Conservation (phyloP, 2,888 invertebrate genomes). For the Oscheius sp. region DNA sequence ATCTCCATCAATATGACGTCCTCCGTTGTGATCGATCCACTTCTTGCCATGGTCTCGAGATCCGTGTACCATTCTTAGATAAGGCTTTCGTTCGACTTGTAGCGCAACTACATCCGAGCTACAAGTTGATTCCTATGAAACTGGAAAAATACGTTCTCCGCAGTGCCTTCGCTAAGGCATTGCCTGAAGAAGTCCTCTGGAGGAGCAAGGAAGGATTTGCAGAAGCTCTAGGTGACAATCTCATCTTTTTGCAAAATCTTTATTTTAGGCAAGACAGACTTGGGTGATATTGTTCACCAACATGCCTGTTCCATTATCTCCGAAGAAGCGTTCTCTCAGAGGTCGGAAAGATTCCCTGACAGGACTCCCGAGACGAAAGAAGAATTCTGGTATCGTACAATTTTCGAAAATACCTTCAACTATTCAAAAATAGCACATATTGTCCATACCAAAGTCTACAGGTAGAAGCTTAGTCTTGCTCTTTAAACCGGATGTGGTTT, state of each 20-base stretch:
- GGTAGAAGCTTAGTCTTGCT: slow-evolving; percentile 41
- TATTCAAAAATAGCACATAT: slow-evolving; percentile 62
- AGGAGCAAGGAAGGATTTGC: slow-evolving; percentile 69
- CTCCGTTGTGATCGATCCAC: slow-evolving; percentile 64
- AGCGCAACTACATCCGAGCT: slow-evolving; percentile 63
- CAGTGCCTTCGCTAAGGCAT: slow-evolving; percentile 65
- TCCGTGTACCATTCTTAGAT: slow-evolving; percentile 69
- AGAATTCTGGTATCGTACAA: slow-evolving; percentile 63
- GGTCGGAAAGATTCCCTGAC: slow-evolving; percentile 60
- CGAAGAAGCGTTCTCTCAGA: slow-evolving; percentile 50
- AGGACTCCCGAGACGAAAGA: slow-evolving; percentile 62
- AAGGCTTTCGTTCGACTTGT: slow-evolving; percentile 67
- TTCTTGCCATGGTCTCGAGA: slow-evolving; percentile 69
- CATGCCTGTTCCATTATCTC: slow-evolving; percentile 54
- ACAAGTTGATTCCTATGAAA: slow-evolving; percentile 63
- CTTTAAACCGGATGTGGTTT: slow-evolving; percentile 8
- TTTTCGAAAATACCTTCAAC: slow-evolving; percentile 64
- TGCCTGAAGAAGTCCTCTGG: slow-evolving; percentile 68
- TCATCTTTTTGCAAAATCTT: background rate
- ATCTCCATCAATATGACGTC: slow-evolving; percentile 69
- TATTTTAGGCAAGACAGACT: slow-evolving; percentile 58
- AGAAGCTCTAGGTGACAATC: slow-evolving; percentile 61
- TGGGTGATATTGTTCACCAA: slow-evolving; percentile 61
- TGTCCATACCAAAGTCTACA: slow-evolving; percentile 69
- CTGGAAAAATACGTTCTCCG: slow-evolving; percentile 65